These are phyloP conservation scores for Ophion ventricosus DNA, from an alignment of 2,888 invertebrate species.

Conservation along the genomic window DNA sequence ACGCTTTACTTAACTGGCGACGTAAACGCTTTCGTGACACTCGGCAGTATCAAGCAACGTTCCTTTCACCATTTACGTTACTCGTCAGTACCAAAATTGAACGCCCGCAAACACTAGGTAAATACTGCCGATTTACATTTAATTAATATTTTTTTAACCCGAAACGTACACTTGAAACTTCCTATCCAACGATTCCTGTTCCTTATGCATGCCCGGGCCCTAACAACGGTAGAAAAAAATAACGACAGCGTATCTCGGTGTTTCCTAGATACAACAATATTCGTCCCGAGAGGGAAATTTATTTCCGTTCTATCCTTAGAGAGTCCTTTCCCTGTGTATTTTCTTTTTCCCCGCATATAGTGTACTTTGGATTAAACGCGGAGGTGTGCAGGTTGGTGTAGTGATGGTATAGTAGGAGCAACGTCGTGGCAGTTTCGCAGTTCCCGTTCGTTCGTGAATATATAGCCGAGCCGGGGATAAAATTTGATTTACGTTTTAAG, in stretches of 20 bases:
- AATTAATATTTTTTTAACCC: not conserved
- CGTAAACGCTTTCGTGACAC: not conserved
- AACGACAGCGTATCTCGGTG: constrained; percentile 33
- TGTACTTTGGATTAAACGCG: constrained; percentile 62
- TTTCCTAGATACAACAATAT: constrained; percentile 54
- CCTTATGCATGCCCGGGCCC: constrained; percentile 1
- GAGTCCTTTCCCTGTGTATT: constrained; percentile 44
- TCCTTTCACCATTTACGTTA: constrained; percentile 25
- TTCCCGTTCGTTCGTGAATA: constrained; percentile 44
- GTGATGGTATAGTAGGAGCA: constrained; percentile 22
- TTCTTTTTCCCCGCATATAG: constrained; percentile 33
- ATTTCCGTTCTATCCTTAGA: constrained; percentile 63
- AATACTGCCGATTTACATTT: not conserved
- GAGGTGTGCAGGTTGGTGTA: constrained; percentile 47
- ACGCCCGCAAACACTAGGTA: not conserved
- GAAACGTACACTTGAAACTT: not conserved
- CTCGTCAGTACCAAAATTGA: constrained; percentile 32
- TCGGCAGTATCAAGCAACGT: not conserved
- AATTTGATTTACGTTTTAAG: constrained; percentile 68
- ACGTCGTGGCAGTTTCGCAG: constrained; percentile 44
- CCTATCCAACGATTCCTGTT: constrained; percentile 4
- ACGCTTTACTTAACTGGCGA: too few species aligned
- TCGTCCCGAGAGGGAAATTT: constrained; percentile 64
- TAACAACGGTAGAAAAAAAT: constrained; percentile 8
- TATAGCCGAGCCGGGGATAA: constrained; percentile 55